A percentile compares a stretch with the other conserved stretches of the same genome.
phyloP scores from a whole-genome alignment of 92 coral and sea anemone genomes.

The Montipora capitata region DNA sequence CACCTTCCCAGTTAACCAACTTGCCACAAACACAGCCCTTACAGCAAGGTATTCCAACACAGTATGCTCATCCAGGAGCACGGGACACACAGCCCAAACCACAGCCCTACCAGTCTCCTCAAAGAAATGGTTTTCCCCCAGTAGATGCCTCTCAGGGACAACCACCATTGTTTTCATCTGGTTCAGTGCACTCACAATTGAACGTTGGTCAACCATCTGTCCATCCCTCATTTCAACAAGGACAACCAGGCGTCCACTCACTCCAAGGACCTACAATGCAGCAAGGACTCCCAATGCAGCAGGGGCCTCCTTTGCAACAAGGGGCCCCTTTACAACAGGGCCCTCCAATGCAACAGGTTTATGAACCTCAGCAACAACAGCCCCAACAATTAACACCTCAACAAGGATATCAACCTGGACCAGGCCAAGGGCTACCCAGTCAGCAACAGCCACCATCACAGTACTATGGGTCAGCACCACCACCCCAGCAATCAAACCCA shows the following conservation, averaged over 20 bases:
- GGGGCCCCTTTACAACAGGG: conserved; percentile 33
- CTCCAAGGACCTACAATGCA: conserved; percentile 39
- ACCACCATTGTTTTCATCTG: conserved; percentile 34
- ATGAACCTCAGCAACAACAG: conserved; percentile 79
- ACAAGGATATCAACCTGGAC: conserved; percentile 54
- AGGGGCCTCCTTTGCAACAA: conserved; percentile 37
- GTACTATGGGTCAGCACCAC: conserved; percentile 64
- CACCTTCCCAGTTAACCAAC: conserved; percentile 36
- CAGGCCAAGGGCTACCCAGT: conserved; percentile 57
- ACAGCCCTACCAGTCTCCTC: conserved; percentile 40
- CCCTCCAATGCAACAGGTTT: conserved; percentile 62
- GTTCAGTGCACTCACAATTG: conserved; percentile 22
- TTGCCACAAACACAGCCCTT: conserved; percentile 17
- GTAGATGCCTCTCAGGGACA: conserved; percentile 22
- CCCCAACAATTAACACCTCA: conserved; percentile 47
- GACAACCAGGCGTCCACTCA: conserved; percentile 10
- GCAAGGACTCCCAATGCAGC: conserved; percentile 24
- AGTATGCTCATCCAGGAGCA: conserved; percentile 47
- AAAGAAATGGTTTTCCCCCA: conserved; percentile 26
- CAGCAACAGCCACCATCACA: conserved; percentile 75
- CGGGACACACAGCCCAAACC: conserved; percentile 9
- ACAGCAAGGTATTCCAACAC: conserved; percentile 28
- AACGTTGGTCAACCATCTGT: conserved; percentile 31
- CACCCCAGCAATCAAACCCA: conserved; percentile 80
- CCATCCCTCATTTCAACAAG: conserved; percentile 50